Evolutionary conservation across 1,140 invertebrate genomes (phyloP).

Genomic region (Pogonomyrmex californicus): DNA sequence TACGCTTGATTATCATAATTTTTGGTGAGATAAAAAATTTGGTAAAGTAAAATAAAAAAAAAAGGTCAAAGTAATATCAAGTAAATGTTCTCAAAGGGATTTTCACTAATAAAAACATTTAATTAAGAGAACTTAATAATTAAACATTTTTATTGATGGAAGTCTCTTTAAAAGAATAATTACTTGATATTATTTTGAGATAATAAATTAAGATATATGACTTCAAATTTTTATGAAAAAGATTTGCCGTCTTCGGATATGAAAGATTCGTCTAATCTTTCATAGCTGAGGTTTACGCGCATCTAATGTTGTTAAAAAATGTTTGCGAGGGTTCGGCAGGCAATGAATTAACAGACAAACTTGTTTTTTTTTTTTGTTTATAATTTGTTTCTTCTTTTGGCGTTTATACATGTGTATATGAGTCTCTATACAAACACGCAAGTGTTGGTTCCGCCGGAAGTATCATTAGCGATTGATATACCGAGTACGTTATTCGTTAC

Average conservation of each 20-base stretch:
- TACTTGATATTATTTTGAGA: no score
- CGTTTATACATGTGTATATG: slow-evolving; percentile 79
- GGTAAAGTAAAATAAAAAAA: no score
- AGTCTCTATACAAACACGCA: slow-evolving; percentile 84
- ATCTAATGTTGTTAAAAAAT: slow-evolving; percentile 7
- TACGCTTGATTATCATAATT: no score
- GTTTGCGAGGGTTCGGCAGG: not conserved
- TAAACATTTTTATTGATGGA: no score
- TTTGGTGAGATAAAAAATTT: no score
- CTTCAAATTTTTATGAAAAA: not conserved
- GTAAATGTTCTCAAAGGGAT: no score
- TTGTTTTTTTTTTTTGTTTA: slow-evolving; percentile 33
- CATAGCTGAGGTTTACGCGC: not conserved
- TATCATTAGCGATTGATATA: slow-evolving; percentile 76
- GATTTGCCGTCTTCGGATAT: not conserved
- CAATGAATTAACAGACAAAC: slow-evolving; percentile 28
- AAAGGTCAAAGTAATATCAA: no score
- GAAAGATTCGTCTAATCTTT: not conserved
- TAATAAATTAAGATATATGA: not conserved
- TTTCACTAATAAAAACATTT: no score
- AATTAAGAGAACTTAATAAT: no score
- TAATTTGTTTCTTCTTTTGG: slow-evolving; percentile 81
- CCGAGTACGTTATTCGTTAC: slow-evolving; percentile 65
- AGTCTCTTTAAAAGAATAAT: not conserved
- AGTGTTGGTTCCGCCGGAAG: slow-evolving; percentile 82